Percentiles rank a stretch among this genome's conserved stretches.
Conservation (phyloP, 1,140 invertebrate genomes). For the Ceratosolen solmsi region DNA sequence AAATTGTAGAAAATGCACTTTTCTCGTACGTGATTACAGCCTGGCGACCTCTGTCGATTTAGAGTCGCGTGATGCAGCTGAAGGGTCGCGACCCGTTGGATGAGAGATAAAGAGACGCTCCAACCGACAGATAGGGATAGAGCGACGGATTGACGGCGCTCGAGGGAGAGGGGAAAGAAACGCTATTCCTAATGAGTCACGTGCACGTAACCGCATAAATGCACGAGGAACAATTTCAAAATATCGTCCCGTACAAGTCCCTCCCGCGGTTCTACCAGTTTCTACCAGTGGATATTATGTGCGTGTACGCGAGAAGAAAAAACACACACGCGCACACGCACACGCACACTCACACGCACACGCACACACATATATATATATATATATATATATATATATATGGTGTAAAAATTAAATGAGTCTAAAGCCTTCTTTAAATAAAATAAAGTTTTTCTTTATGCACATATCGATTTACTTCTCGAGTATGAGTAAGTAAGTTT, state of each 20-base stretch:
- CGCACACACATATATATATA: neutral
- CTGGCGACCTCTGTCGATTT: slow-evolving; percentile 24
- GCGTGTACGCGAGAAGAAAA: neutral
- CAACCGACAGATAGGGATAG: neutral
- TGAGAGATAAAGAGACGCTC: neutral
- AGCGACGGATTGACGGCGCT: neutral
- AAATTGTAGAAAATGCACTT: slow-evolving; percentile 29
- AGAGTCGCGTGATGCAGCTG: slow-evolving; percentile 20
- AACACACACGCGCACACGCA: too few relatives aligned
- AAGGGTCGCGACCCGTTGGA: slow-evolving; percentile 27
- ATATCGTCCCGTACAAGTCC: neutral
- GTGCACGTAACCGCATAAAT: slow-evolving; percentile 23
- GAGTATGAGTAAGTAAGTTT: neutral
- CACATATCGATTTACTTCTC: neutral
- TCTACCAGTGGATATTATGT: neutral
- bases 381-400: too few relatives aligned
- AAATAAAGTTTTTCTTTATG: neutral
- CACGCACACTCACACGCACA: neutral
- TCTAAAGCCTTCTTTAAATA: slow-evolving; percentile 22
- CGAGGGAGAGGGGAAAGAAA: neutral
- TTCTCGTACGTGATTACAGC: neutral
- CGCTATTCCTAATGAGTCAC: slow-evolving; percentile 2
- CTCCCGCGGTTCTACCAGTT: neutral
- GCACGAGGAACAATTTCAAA: slow-evolving; percentile 19
- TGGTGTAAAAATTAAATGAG: slow-evolving; percentile 38